These are phyloP conservation scores for Terrapene triunguis DNA, from an alignment of 2,113 vertebrate genomes.

Conservation along the genomic window DNA sequence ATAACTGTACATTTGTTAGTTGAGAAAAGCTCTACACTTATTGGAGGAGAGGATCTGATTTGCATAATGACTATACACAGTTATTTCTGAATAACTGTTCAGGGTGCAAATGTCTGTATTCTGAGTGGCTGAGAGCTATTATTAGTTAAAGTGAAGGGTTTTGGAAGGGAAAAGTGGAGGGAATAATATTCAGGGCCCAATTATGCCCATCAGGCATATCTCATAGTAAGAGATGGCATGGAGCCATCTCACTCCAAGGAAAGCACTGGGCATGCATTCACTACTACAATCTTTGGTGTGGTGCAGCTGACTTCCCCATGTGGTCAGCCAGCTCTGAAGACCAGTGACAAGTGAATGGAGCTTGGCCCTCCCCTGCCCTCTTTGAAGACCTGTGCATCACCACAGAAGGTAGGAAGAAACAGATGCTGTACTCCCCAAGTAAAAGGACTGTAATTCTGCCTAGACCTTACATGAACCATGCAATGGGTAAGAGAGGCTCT, in stretches of 20 bases:
- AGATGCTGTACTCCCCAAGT: background rate
- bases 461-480: accelerated
- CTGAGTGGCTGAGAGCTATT: background rate
- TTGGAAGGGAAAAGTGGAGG: background rate
- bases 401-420: background rate
- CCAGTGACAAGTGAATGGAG: background rate
- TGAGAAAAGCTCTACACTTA: background rate
- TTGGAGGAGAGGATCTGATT: background rate
- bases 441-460: background rate
- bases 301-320: background rate
- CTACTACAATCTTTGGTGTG: background rate
- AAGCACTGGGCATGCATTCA: background rate
- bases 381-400: background rate
- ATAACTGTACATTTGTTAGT: background rate
- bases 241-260: background rate
- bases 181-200: background rate
- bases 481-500: background rate
- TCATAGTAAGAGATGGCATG: accelerated
- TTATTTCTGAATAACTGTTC: background rate
- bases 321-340: background rate
- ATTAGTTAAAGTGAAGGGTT: background rate
- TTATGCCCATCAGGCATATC: background rate
- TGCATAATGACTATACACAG: background rate
- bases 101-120: background rate
- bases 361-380: background rate